Evolutionary conservation across 2,888 invertebrate species (phyloP), one percentile per base, ranked within the genome.

Genomic region (Drosophila algonquin): DNA sequence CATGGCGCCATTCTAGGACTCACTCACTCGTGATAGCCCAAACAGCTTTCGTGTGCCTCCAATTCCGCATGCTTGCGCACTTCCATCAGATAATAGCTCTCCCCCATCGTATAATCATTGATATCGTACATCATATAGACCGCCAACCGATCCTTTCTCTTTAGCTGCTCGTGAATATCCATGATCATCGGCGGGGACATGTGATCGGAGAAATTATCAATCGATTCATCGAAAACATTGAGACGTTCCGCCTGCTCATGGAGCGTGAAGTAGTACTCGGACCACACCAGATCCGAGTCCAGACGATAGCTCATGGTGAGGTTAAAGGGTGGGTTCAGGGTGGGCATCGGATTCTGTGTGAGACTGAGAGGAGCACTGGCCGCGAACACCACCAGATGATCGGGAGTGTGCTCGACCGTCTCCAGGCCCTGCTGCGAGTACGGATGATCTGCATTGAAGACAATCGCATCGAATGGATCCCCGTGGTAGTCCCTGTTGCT

Each of bases 261-360:
- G 3, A 9, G 18, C 0, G 76, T 45, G 27, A 84, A 88, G 44
- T 72, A 76, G 50, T 73, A 70, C 0, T 69, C 47, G 1, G 64
- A 57, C 82, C 79, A 77, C 2, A 86, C 10, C 6, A 85, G 6
- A 59, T 85, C 73, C 16, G 84, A 85, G 16, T 85, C 86, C 30
- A 45, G n/a, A 4, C 86, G 83, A 58, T 88, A 85, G 30, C 57
- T 80, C 88, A 85, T 82, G 0, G 83, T 76, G 6, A 74, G 53
- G 24, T 88, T 88, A 30, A 88, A 77, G 9, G 40, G 30, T 0
- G 0, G 44, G 10, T 12, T 51, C 21, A 0, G n/a, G 10, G 1
- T 0, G 52, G 0, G 40, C 6, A 40, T 40, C 0, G 67, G 70
- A 21, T 58, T 51, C 24, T 71, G 47, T 9, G 56, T 12, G 6